Conservation (phyloP, 2,797 vertebrate species). For the Echiichthys vipera region DNA sequence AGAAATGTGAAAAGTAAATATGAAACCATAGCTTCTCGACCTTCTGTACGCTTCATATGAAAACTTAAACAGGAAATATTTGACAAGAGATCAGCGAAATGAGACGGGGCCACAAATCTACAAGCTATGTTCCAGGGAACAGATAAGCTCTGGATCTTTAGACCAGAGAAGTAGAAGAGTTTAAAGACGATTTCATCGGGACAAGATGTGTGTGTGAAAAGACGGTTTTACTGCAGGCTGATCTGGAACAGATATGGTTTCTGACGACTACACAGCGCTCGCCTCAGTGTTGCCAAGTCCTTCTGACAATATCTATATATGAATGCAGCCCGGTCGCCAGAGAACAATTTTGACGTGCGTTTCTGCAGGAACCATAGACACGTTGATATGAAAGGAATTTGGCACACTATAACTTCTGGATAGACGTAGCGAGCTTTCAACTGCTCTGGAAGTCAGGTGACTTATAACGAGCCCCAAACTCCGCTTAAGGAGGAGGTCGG, state of each 20-base stretch:
- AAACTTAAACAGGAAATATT: slow-evolving; percentile 63
- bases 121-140: slow-evolving; percentile 20
- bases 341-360: no score
- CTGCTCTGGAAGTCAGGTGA: no score
- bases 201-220: not conserved
- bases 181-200: not conserved
- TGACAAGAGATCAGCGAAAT: slow-evolving; percentile 55
- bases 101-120: slow-evolving; percentile 12
- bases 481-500: no score
- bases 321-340: no score
- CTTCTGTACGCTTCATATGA: slow-evolving; percentile 31
- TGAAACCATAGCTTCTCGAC: slow-evolving; percentile 54
- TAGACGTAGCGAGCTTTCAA: no score
- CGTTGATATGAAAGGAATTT: no score
- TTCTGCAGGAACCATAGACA: no score
- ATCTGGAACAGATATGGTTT: not conserved
- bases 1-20: slow-evolving; percentile 69
- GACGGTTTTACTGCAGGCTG: not conserved
- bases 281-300: not conserved
- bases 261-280: not conserved
- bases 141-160: slow-evolving; percentile 13
- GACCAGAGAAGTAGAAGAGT: slow-evolving; percentile 4
- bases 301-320: not conserved
- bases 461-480: no score
- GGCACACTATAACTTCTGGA: no score